A percentile compares a stretch with the other conserved stretches of the same genome.
Conservation (phyloP, 1,140 invertebrate genomes). For the Sweltsa coloradensis region DNA sequence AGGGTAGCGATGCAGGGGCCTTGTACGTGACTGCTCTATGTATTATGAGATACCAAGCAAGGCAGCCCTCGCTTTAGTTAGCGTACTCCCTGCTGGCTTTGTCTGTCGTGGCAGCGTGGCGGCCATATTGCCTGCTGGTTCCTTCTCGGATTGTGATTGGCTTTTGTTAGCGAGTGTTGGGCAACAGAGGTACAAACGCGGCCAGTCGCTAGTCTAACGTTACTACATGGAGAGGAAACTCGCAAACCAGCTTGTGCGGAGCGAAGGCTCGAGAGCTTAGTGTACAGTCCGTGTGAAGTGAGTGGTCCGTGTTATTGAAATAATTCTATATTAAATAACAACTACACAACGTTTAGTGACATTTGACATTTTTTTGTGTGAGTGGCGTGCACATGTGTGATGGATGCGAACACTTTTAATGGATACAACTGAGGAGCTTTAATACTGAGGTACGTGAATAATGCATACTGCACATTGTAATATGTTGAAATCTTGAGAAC, state of each 20-base stretch:
- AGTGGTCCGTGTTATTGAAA: too few relatives aligned
- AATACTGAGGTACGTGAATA: too few relatives aligned
- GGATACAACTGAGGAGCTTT: too few relatives aligned
- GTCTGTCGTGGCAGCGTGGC: conserved; percentile 10
- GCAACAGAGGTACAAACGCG: neutral
- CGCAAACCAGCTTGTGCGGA: conserved; percentile 2
- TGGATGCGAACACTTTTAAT: neutral
- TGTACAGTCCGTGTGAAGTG: too few relatives aligned
- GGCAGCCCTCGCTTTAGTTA: conserved; percentile 12
- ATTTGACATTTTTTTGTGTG: neutral
- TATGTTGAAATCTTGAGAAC: too few relatives aligned
- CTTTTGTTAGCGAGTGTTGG: conserved; percentile 7
- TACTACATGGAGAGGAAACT: conserved; percentile 2
- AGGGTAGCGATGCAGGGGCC: too few relatives aligned
- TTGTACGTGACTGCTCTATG: too few relatives aligned
- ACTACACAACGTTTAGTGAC: too few relatives aligned
- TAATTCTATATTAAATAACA: too few relatives aligned
- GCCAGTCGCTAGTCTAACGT: neutral
- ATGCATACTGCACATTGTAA: too few relatives aligned
- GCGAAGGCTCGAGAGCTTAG: too few relatives aligned
- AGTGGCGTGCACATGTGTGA: neutral
- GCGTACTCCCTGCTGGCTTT: conserved; percentile 1
- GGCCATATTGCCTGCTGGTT: conserved; percentile 12
- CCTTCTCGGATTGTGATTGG: conserved; percentile 6
- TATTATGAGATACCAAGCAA: conserved; percentile 14